A percentile compares a stretch with the other conserved stretches of the same genome.
phyloP scores from a whole-genome alignment of 1,140 invertebrate genomes.

The Sycophila sp. region DNA sequence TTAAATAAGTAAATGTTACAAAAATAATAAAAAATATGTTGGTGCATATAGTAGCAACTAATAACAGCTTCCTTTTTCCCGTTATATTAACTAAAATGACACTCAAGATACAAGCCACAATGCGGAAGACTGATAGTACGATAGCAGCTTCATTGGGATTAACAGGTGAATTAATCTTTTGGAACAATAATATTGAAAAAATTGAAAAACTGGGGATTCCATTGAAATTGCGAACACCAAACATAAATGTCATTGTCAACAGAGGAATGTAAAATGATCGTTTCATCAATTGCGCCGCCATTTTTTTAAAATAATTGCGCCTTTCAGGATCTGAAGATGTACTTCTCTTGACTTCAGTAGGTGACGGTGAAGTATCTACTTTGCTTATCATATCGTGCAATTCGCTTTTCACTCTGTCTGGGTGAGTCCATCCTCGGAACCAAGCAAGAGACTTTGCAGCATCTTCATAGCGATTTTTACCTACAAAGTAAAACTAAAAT shows the following conservation, averaged over 20 bases:
- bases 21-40: neutral
- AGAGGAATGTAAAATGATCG: neutral
- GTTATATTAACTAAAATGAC: neutral
- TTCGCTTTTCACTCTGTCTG: neutral
- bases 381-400: neutral
- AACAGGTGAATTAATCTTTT: neutral
- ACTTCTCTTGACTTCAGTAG: neutral
- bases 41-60: neutral
- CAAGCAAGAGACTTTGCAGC: neutral
- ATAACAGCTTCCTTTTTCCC: neutral
- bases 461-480: neutral
- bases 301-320: neutral
- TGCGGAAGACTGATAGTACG: neutral
- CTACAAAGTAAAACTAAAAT: neutral
- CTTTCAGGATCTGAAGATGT: neutral
- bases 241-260: neutral
- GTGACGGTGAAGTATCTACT: too few relatives aligned
- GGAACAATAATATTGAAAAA: neutral
- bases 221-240: neutral
- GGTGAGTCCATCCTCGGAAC: neutral
- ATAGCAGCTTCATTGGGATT: neutral
- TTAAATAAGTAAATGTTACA: neutral
- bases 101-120: neutral
- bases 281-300: neutral
- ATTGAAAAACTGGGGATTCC: neutral